Evolutionary conservation across 2,888 invertebrate genomes (phyloP), one percentile per base, ranked within the genome.

Genomic region (Deroplatys truncata): DNA sequence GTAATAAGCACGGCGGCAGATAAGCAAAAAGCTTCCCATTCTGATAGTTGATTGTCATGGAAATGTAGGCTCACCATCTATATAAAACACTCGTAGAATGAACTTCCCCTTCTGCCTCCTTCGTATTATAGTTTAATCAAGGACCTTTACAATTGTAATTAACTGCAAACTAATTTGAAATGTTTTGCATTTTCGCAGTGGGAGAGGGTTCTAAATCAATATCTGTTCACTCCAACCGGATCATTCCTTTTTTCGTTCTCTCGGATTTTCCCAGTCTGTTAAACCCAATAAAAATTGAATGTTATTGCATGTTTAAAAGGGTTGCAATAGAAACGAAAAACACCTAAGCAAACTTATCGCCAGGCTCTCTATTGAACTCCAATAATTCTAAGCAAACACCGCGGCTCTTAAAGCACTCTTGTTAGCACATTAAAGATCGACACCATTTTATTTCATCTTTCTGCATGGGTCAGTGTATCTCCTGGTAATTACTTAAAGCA

Each of bases 271-370:
- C 28, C 82, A 82, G 86, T 86, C 82, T 16, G 86, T 86, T 86
- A 82, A 86, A 86, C 56, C 86, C 86, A 82, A 86, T 82, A 86
- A 29, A 86, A 86, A 86, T 86, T 86, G 86, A 86, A 86, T 86
- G 56, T 86, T 86, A 72, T 86, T 86, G 82, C 86, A 86, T 86
- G 86, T 82, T 86, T 86, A 86, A 86, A 86, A 86, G 72, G 20
- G 86, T 86, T 86, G 72, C 82, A 28, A 56, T 86, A 29, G 86
- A 20, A 29, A 86, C 82, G 28, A 2, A 16, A 25, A 29, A 25
- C 16, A 28, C 56, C 5, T 72, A 43, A 43, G 43, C 43, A 7
- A 43, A 13, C 35, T 7, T 35, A 0, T 35, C 35, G 56, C 2
- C 56, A 20, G 5, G 56, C 1, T 72, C 7, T 72, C 56, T 72